Conservation (phyloP, 2,113 vertebrate genomes). For the Notothenia rossii region DNA sequence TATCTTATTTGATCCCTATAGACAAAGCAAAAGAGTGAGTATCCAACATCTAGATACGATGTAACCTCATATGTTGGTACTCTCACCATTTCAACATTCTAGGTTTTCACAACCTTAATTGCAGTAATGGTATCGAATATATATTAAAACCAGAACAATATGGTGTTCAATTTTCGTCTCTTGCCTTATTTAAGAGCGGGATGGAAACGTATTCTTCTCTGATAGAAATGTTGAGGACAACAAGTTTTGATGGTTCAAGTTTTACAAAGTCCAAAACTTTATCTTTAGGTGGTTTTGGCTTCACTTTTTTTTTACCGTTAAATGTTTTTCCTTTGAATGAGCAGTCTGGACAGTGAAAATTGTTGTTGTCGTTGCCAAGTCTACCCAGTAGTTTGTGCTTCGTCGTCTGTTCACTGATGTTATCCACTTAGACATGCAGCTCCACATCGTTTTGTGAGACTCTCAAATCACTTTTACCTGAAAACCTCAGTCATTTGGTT, state of each 20-base stretch:
- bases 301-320: neutral
- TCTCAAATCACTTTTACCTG: neutral
- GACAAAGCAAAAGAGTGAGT: neutral
- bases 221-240: neutral
- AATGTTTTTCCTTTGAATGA: neutral
- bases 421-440: neutral
- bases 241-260: no score
- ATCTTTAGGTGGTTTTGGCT: neutral
- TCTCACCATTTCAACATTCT: neutral
- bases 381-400: neutral
- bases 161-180: neutral
- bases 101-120: neutral
- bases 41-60: neutral
- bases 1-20: neutral
- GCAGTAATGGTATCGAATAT: neutral
- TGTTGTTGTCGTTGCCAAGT: neutral
- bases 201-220: neutral
- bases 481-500: neutral
- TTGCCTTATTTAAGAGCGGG: no score
- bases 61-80: neutral
- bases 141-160: neutral
- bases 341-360: neutral
- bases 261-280: neutral
- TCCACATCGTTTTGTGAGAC: neutral
- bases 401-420: neutral